A percentile compares a stretch with the other conserved stretches of the same genome.
These are phyloP conservation scores for Oceanodroma leucorhoa DNA, from an alignment of 2,797 vertebrate species.

Conservation along the genomic window DNA sequence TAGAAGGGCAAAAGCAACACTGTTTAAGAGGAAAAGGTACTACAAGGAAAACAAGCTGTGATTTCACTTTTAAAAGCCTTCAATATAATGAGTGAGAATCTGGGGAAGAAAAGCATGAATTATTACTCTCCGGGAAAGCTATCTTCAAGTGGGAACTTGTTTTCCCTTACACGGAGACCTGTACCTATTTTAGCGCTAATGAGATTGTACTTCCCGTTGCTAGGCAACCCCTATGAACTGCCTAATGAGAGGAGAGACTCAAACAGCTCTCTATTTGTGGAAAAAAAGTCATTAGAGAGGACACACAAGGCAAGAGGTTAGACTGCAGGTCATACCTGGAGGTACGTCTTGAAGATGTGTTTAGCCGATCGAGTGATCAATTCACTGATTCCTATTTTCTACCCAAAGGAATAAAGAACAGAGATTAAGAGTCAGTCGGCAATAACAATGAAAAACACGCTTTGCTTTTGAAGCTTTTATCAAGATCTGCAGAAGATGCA, in stretches of 20 bases:
- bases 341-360: conserved; percentile 98
- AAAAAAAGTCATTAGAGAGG: neutral
- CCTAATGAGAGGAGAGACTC: conserved; percentile 22
- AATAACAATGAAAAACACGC: neutral
- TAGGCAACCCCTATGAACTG: conserved; percentile 5
- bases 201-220: conserved; percentile 38
- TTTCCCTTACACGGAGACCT: neutral
- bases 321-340: conserved; percentile 82
- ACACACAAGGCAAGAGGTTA: neutral
- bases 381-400: conserved; percentile 96
- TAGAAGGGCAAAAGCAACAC: neutral
- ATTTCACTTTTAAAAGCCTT: conserved; percentile 33
- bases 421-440: neutral
- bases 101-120: neutral
- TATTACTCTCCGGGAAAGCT: neutral
- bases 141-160: conserved; percentile 26
- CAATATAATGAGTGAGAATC: neutral
- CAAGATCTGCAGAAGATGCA: neutral
- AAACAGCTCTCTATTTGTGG: neutral
- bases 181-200: conserved; percentile 32
- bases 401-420: conserved; percentile 18
- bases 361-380: conserved; percentile 96
- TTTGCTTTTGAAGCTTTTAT: neutral
- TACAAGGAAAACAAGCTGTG: neutral
- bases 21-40: neutral